These are phyloP conservation scores for Leptodactylus fuscus DNA, from an alignment of 2,113 vertebrate species.

Conservation along the genomic window DNA sequence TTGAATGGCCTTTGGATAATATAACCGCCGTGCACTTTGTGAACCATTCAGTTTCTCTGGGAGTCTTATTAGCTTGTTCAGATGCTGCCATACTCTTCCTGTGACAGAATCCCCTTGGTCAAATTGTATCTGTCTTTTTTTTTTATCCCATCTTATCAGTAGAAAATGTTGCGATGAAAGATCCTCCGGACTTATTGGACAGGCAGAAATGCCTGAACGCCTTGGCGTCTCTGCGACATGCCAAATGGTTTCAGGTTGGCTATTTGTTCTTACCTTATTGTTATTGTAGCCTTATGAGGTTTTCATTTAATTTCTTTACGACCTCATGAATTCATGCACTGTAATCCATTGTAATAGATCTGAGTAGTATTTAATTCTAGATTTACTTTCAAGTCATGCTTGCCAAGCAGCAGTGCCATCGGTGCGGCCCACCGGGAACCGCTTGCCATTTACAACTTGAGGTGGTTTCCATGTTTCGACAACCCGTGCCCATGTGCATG, in stretches of 20 bases:
- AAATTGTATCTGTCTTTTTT: conserved; percentile 81
- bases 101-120: conserved; percentile 81
- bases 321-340: conserved; percentile 67
- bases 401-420: conserved; percentile 57
- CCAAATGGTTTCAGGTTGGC: conserved; percentile 99
- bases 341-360: conserved; percentile 49
- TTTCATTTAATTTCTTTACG: conserved; percentile 68
- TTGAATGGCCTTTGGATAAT: conserved; percentile 71
- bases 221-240: conserved; percentile 99
- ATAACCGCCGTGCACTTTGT: conserved; percentile 72
- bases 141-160: conserved; percentile 88
- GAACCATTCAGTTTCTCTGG: conserved; percentile 70
- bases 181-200: conserved; percentile 97
- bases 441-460: background rate
- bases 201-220: conserved; percentile 99
- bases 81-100: conserved; percentile 74
- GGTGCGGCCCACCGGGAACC: background rate
- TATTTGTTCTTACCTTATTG: conserved; percentile 88
- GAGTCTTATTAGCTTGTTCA: conserved; percentile 79
- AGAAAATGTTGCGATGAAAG: conserved; percentile 95
- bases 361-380: conserved; percentile 32
- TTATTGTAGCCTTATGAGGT: conserved; percentile 85
- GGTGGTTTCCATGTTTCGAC: too few species aligned
- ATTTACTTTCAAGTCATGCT: conserved; percentile 59
- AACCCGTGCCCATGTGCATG: too few species aligned